Percentiles rank a stretch among this genome's conserved stretches.
Evolutionary conservation across 2,797 vertebrate species (phyloP).

Genomic region (Falco peregrinus): DNA sequence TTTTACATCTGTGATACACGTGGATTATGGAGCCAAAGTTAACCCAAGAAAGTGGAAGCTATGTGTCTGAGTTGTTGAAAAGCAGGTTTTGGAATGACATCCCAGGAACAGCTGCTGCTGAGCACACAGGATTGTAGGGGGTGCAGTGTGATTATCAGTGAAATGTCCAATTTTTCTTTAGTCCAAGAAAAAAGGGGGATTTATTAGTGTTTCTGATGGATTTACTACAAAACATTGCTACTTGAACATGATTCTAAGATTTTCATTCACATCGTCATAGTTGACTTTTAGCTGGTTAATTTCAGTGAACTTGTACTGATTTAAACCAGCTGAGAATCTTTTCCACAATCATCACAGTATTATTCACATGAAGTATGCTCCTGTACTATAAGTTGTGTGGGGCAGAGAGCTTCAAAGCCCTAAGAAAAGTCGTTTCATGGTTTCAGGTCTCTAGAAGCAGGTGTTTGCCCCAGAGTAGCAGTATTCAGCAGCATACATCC

Average conservation of each 20-base stretch:
- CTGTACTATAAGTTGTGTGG: background rate
- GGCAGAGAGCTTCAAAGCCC: background rate
- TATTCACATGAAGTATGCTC: background rate
- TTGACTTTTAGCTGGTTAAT: background rate
- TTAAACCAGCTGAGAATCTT: background rate
- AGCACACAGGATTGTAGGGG: background rate
- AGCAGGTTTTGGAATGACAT: background rate
- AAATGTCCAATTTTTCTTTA: background rate
- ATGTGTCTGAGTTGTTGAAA: background rate
- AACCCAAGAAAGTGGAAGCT: background rate
- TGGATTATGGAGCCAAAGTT: background rate
- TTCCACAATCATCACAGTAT: background rate
- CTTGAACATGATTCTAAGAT: background rate
- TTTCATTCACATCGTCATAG: background rate
- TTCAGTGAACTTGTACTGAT: background rate
- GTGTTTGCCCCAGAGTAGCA: background rate
- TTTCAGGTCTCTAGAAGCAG: background rate
- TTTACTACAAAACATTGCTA: background rate
- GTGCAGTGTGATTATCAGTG: background rate
- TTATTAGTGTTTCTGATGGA: background rate
- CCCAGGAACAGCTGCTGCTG: background rate
- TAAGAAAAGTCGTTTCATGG: background rate
- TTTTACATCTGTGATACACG: conserved; percentile 21
- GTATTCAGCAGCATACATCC: background rate
- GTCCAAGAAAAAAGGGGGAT: background rate